Conservation (phyloP, 2,113 vertebrate genomes). For the Embiotoca jacksoni region DNA sequence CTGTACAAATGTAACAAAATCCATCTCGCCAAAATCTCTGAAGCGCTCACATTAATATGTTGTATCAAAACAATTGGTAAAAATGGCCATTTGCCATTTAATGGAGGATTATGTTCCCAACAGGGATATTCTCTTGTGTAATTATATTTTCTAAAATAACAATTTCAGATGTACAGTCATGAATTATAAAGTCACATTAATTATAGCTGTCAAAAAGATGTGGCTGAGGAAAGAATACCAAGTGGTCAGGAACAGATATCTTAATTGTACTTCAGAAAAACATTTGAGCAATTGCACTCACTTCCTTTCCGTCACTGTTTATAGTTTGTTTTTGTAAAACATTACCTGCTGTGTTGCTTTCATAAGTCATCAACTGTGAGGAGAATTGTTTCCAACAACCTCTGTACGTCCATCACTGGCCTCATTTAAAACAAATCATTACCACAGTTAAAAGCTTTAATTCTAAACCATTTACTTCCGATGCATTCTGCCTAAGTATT, state of each 20-base stretch:
- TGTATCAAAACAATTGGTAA: not conserved
- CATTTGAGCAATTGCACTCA: not conserved
- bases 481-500: slow-evolving; percentile 68
- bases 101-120: not conserved
- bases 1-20: not conserved
- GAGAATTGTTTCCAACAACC: slow-evolving; percentile 40
- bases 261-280: not conserved
- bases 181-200: not conserved
- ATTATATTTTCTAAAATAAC: not conserved
- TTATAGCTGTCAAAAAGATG: not conserved
- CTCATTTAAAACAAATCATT: slow-evolving; percentile 58
- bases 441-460: slow-evolving; percentile 59
- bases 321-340: slow-evolving; percentile 10
- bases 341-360: slow-evolving; percentile 41
- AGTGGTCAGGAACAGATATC: not conserved
- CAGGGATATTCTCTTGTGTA: not conserved
- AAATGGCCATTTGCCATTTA: not conserved
- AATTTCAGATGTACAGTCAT: not conserved
- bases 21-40: not conserved
- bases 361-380: slow-evolving; percentile 25
- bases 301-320: not conserved
- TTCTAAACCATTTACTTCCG: slow-evolving; percentile 65
- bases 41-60: not conserved
- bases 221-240: not conserved
- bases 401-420: slow-evolving; percentile 40